These are phyloP conservation scores for Perithous albicinctus DNA, from an alignment of 2,888 invertebrate species.

Conservation along the genomic window DNA sequence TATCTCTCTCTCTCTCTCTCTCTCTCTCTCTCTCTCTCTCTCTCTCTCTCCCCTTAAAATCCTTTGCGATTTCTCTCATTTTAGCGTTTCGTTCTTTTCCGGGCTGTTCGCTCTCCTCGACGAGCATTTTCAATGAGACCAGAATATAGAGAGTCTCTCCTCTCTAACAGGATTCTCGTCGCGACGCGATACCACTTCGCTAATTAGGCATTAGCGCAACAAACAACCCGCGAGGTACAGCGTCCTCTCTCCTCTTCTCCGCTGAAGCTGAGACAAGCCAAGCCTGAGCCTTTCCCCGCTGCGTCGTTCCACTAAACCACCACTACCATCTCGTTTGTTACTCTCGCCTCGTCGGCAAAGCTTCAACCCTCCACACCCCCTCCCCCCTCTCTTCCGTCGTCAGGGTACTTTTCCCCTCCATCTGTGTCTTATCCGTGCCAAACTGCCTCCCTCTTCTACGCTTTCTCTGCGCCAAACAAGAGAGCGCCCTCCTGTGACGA, in stretches of 20 bases:
- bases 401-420: conserved; percentile 46
- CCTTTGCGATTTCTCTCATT: conserved; percentile 2
- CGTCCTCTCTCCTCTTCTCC: conserved; percentile 25
- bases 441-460: not conserved
- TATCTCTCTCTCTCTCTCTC: no score
- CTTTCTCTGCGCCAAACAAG: not conserved
- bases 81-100: not conserved
- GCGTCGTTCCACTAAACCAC: not conserved
- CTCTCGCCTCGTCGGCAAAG: conserved; percentile 42
- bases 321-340: conserved; percentile 24
- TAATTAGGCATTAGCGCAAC: conserved; percentile 84
- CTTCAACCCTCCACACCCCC: conserved; percentile 40
- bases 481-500: not conserved
- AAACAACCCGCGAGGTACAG: conserved; percentile 79
- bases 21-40: no score
- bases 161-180: conserved; percentile 70
- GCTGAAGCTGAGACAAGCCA: conserved; percentile 22
- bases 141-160: conserved; percentile 23
- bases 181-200: conserved; percentile 82
- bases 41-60: not conserved
- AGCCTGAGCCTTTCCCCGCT: conserved; percentile 17
- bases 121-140: conserved; percentile 33
- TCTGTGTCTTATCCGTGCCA: conserved; percentile 1
- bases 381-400: not conserved
- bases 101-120: conserved; percentile 9